Conservation (phyloP, 1,140 invertebrate species). For the Lerema accius region DNA sequence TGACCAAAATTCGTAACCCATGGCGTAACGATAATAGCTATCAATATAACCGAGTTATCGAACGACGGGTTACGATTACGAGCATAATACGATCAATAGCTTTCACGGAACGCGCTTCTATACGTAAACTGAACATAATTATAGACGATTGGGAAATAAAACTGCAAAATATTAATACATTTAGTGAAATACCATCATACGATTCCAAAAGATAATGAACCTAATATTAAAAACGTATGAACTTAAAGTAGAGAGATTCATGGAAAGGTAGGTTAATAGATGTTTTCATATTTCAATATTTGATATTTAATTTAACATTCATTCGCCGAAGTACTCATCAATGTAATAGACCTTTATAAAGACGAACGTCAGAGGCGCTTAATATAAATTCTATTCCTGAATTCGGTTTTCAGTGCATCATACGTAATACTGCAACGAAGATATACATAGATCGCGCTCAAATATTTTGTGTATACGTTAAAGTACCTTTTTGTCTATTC, state of each 20-base stretch:
- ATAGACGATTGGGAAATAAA: too few relatives aligned
- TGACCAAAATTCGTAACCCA: conserved; percentile 1
- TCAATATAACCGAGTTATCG: conserved; percentile 17
- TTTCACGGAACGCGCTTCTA: conserved; percentile 7
- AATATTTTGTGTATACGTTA: too few relatives aligned
- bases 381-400: conserved; percentile 6
- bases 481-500: too few relatives aligned
- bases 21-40: conserved; percentile 15
- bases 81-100: conserved; percentile 11
- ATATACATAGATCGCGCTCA: too few relatives aligned
- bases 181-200: too few relatives aligned
- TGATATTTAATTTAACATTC: neutral
- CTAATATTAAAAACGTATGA: too few relatives aligned
- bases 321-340: neutral
- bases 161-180: too few relatives aligned
- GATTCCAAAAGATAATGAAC: too few relatives aligned
- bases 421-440: neutral
- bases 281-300: too few relatives aligned
- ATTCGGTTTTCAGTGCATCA: conserved; percentile 7
- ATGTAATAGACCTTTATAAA: conserved; percentile 7
- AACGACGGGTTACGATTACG: conserved; percentile 8
- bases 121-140: neutral
- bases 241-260: too few relatives aligned
- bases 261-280: too few relatives aligned
- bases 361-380: neutral